Percentiles rank a stretch among this genome's conserved stretches.
Evolutionary conservation across 2,797 vertebrate species (phyloP).

Genomic region (Myripristis jacobus): DNA sequence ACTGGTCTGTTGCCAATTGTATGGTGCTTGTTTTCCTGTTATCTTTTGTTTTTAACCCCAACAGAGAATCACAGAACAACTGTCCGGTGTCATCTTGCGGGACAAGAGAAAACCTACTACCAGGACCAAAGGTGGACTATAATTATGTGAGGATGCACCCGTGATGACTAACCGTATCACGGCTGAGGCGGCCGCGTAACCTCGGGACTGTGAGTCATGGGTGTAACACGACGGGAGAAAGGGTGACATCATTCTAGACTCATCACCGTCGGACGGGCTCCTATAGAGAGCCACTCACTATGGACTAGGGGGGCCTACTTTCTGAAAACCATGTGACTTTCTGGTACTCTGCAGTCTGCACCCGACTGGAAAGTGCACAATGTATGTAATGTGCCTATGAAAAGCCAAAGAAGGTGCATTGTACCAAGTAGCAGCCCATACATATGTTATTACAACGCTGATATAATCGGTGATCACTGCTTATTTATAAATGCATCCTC

Average conservation of each 20-base stretch:
- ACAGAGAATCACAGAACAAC: neutral
- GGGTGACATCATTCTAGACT: constrained; percentile 85
- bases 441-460: constrained; percentile 32
- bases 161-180: constrained; percentile 65
- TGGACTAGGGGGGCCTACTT: constrained; percentile 73
- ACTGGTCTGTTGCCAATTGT: neutral
- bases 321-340: constrained; percentile 79
- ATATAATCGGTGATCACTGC: constrained; percentile 15
- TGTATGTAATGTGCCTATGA: constrained; percentile 54
- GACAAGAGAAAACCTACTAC: constrained; percentile 2
- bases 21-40: neutral
- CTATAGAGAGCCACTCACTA: constrained; percentile 71
- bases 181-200: constrained; percentile 73
- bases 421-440: constrained; percentile 44
- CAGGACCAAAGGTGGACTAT: constrained; percentile 4
- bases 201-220: constrained; percentile 84
- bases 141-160: constrained; percentile 12
- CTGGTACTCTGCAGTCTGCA: constrained; percentile 76
- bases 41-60: neutral
- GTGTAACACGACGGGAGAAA: constrained; percentile 67
- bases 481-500: neutral
- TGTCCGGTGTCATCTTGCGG: neutral
- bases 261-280: constrained; percentile 70
- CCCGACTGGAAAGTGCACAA: constrained; percentile 70
- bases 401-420: neutral